phyloP scores from a whole-genome alignment of 2,888 invertebrate genomes.

The Cosmorhoe ocellata region DNA sequence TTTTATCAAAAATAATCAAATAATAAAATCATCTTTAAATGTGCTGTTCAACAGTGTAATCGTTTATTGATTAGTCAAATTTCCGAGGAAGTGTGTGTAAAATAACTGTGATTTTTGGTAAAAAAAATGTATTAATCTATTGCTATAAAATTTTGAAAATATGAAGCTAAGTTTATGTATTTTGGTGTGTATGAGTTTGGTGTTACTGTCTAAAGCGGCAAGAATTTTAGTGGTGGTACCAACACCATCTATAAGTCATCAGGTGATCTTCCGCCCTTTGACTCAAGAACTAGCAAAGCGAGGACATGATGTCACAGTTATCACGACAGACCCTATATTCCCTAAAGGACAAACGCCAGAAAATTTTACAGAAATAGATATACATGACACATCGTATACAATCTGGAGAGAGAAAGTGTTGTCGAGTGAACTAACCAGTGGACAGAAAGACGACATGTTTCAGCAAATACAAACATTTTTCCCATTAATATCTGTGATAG shows the following conservation, averaged over 20 bases:
- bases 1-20: too few relatives aligned
- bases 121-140: too few relatives aligned
- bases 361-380: conserved; percentile 61
- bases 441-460: conserved; percentile 7
- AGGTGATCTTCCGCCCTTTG: conserved; percentile 61
- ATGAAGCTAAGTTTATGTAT: not conserved
- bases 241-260: conserved; percentile 69
- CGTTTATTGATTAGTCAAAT: too few relatives aligned
- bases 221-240: conserved; percentile 51
- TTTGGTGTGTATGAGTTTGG: conserved; percentile 1
- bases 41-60: too few relatives aligned
- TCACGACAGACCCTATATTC: conserved; percentile 65
- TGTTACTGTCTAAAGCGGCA: conserved; percentile 29
- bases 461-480: conserved; percentile 14
- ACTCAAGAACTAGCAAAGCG: conserved; percentile 59
- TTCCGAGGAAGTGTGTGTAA: too few relatives aligned
- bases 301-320: conserved; percentile 68
- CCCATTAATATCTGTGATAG: conserved; percentile 12
- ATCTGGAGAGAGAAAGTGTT: conserved; percentile 32
- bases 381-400: conserved; percentile 44
- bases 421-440: conserved; percentile 7
- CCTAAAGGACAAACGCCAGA: conserved; percentile 41
- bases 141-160: not conserved
- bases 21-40: too few relatives aligned
- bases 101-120: too few relatives aligned